Evolutionary conservation across 2,888 invertebrate genomes (phyloP), one percentile per base, ranked within the genome.

Genomic region (Opisthograptis luteolata): DNA sequence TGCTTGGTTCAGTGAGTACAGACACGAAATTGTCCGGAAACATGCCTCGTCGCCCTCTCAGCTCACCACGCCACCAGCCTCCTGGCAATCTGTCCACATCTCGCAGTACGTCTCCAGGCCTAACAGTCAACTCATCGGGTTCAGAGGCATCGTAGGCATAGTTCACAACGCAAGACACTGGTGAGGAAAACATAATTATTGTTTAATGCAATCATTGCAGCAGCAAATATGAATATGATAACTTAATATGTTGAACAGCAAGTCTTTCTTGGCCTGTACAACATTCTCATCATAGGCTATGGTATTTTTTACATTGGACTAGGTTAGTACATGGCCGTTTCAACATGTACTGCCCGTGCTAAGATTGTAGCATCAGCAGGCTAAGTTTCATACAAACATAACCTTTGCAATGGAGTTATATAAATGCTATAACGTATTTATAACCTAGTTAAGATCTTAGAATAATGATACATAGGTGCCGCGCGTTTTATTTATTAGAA

Each of bases 11-110:
- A 5, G 75, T 74, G 44, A 93, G 75, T 59, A 95, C 86, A 64
- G 94, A 93, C 12, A 98, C 98, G 91, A 97, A 98, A 85, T 97
- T 98, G 80, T 98, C 97, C 2, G 98, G 98, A 87, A 98, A 98
- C 93, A 98, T 94, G 68, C 98, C 98, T 55, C 93, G 93, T 70
- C 94, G 94, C 50, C 96, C 96, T 50, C 90, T 91, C 43, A 97
- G 87, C 51, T 94, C 94, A n/a, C 98, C 98, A 80, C 96, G 94
- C 96, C 96, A 97, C 97, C 98, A 98, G 53, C 97, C 97, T 45
- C 96, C 96, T 17, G 94, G 92, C 69, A 95, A 92, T 64, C 94
- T 92, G 69, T 94, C 93, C 41, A 97, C 96, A 74, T 96, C 95
- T 60, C 93, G 94, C 68, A 98, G 94, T 56, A 96, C 91, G 82